These are phyloP conservation scores for Tortricodes alternella DNA, from an alignment of 2,888 invertebrate genomes.

Conservation along the genomic window DNA sequence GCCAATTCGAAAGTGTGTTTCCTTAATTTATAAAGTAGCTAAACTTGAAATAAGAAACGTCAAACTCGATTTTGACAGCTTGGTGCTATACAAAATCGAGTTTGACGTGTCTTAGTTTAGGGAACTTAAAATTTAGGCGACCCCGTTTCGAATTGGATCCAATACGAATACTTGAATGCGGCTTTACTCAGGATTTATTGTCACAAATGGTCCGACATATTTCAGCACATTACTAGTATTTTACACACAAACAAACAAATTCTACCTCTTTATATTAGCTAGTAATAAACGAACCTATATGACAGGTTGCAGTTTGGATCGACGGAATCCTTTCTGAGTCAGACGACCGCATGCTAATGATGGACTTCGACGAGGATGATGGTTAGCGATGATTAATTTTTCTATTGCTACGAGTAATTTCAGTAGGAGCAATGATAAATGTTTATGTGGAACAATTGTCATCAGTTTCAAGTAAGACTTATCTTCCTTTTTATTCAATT, in stretches of 20 bases:
- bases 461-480: conserved; percentile 41
- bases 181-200: too few relatives aligned
- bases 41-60: too few relatives aligned
- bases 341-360: conserved; percentile 76
- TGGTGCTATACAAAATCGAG: too few relatives aligned
- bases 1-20: too few relatives aligned
- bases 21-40: too few relatives aligned
- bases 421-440: neutral
- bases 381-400: conserved; percentile 49
- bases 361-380: conserved; percentile 76
- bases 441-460: conserved; percentile 50
- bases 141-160: too few relatives aligned
- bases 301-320: conserved; percentile 72
- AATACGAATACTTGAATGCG: too few relatives aligned
- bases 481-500: conserved; percentile 7
- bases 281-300: neutral
- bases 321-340: conserved; percentile 72
- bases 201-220: too few relatives aligned
- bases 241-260: too few relatives aligned
- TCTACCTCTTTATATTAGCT: neutral
- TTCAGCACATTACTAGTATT: neutral
- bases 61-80: too few relatives aligned
- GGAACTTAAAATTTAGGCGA: too few relatives aligned
- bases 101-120: too few relatives aligned
- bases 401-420: neutral